These are phyloP conservation scores for Epinephelus fuscoguttatus DNA, from an alignment of 2,113 vertebrate species.

Conservation along the genomic window DNA sequence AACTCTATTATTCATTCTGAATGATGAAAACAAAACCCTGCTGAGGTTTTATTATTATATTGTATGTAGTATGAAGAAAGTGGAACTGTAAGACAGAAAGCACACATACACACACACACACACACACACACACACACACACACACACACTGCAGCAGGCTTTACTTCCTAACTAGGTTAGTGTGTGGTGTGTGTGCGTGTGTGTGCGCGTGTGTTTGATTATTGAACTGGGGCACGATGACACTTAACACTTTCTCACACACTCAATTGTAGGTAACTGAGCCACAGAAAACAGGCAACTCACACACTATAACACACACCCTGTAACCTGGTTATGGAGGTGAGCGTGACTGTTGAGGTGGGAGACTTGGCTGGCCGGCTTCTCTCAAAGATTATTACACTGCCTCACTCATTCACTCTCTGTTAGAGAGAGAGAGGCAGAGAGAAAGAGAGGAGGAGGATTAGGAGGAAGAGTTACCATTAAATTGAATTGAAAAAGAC, in stretches of 20 bases:
- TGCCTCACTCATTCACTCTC: constrained; percentile 13
- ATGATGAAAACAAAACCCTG: background rate
- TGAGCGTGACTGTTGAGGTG: constrained; percentile 56
- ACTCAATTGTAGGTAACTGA: constrained; percentile 40
- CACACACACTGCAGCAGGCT: too few relatives aligned
- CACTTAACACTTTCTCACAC: constrained; percentile 31
- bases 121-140: background rate
- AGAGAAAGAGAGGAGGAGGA: background rate
- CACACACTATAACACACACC: background rate
- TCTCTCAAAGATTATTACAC: constrained; percentile 47
- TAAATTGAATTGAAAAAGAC: constrained; percentile 6
- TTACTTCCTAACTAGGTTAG: too few relatives aligned
- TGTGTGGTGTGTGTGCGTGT: background rate
- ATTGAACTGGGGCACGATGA: constrained; percentile 30
- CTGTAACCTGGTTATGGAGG: constrained; percentile 44
- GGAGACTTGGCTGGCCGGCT: constrained; percentile 13
- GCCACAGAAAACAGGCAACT: background rate
- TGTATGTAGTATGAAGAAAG: background rate
- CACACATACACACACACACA: background rate
- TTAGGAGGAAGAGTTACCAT: background rate
- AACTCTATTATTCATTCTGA: background rate
- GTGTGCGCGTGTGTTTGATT: constrained; percentile 14
- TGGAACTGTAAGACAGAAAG: background rate
- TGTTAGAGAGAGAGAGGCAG: constrained; percentile 17
- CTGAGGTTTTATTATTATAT: background rate